These are phyloP conservation scores for Synchiropus splendidus DNA, from an alignment of 2,113 vertebrate genomes.

Conservation along the genomic window DNA sequence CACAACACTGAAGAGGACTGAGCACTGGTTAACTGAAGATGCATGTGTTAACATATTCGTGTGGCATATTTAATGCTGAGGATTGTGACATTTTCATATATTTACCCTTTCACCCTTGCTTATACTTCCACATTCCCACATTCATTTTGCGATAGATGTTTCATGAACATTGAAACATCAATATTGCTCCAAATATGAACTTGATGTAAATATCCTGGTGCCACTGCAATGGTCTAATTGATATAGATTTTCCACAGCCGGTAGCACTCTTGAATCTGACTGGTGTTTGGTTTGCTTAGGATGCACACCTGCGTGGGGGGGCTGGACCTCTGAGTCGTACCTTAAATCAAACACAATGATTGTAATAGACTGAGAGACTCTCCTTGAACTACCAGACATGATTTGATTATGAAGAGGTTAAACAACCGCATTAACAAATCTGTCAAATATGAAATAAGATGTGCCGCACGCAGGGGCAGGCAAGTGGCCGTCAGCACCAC, in stretches of 20 bases:
- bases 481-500: conserved; percentile 43
- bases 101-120: no score
- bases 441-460: conserved; percentile 50
- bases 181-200: no score
- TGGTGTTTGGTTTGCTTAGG: conserved; percentile 28
- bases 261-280: conserved; percentile 19
- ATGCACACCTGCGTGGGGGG: conserved; percentile 24
- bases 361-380: conserved; percentile 38
- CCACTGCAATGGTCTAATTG: no score
- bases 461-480: conserved; percentile 33
- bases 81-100: no score
- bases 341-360: conserved; percentile 37
- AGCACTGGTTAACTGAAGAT: no score
- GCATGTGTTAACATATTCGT: no score
- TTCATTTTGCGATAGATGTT: no score
- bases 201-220: conserved; percentile 9
- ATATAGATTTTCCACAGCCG: neutral
- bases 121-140: no score
- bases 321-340: conserved; percentile 6
- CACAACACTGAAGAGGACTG: no score
- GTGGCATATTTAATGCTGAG: no score
- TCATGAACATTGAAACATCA: no score
- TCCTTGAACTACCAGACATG: conserved; percentile 45
- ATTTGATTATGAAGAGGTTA: conserved; percentile 57
- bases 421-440: conserved; percentile 62